phyloP scores from a whole-genome alignment of 1,140 invertebrate species.

The Aphelenchoides besseyi region DNA sequence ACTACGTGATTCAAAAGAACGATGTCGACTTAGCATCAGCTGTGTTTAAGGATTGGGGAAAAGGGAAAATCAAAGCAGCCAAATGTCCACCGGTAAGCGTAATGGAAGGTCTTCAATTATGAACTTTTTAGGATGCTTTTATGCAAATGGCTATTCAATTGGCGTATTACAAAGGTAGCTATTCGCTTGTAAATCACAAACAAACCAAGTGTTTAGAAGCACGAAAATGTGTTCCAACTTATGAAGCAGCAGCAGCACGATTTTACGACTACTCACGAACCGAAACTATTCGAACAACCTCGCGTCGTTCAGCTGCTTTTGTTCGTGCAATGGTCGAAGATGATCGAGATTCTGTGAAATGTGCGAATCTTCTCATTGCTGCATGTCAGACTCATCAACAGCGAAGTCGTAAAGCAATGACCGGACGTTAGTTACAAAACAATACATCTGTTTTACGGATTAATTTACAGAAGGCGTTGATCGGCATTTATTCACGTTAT shows the following conservation, averaged over 20 bases:
- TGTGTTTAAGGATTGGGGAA: constrained; percentile 45
- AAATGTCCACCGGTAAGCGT: constrained; percentile 65
- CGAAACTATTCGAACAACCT: constrained; percentile 70
- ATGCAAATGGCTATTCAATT: constrained; percentile 66
- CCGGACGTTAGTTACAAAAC: background rate
- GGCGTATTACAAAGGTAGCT: constrained; percentile 43
- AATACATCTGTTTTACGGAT: constrained; percentile 63
- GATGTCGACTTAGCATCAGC: constrained; percentile 45
- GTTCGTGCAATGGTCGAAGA: background rate
- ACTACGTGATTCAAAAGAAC: background rate
- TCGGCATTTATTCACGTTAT: constrained; percentile 91
- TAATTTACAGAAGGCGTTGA: constrained; percentile 95
- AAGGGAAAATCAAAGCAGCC: constrained; percentile 62
- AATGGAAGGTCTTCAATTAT: no score
- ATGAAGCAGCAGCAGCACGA: constrained; percentile 94
- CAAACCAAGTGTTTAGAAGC: constrained; percentile 68
- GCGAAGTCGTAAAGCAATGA: background rate
- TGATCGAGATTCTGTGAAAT: background rate
- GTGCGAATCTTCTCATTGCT: background rate
- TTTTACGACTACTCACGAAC: constrained; percentile 90
- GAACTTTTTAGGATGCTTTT: no score
- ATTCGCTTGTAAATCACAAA: background rate
- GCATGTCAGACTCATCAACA: background rate
- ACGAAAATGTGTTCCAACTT: constrained; percentile 87
- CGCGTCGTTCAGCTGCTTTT: background rate